Evolutionary conservation across 1,140 invertebrate species (phyloP), one percentile per base, ranked within the genome.

Genomic region (Theocolax elegans): DNA sequence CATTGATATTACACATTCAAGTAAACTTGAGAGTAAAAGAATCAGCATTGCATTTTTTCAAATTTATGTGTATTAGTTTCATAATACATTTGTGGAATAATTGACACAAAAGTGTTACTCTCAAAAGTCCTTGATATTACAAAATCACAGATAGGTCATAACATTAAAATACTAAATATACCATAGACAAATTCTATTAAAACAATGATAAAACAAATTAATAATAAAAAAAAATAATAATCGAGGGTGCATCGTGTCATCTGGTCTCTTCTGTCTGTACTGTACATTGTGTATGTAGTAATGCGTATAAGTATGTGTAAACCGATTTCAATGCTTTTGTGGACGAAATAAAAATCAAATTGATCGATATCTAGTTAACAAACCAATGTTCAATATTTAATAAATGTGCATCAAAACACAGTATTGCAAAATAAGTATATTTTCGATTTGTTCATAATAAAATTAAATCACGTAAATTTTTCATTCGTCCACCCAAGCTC

Each of bases 401-500:
- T n/a, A n/a, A n/a, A n/a, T n/a, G n/a, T n/a, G n/a, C n/a, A n/a
- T n/a, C n/a, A n/a, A n/a, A n/a, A n/a, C n/a, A n/a, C n/a, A n/a
- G n/a, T n/a, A n/a, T n/a, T n/a, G n/a, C n/a, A n/a, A n/a, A n/a
- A n/a, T n/a, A n/a, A n/a, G n/a, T n/a, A n/a, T n/a, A n/a, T n/a
- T n/a, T n/a, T n/a, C n/a, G n/a, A n/a, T n/a, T n/a, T n/a, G n/a
- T n/a, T n/a, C n/a, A n/a, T n/a, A n/a, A n/a, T n/a, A n/a, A n/a
- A n/a, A n/a, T n/a, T n/a, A n/a, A n/a, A n/a, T n/a, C n/a, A n/a
- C n/a, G n/a, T n/a, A n/a, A n/a, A n/a, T n/a, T n/a, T n/a, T n/a
- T n/a, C n/a, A n/a, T 56, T 58, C 9, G 27, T 27, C 64, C 40
- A 64, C 60, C 63, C 49, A 70, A 70, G 42, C 42, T 51, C 10